A percentile compares a stretch with the other conserved stretches of the same genome.
These are phyloP conservation scores for Nestor notabilis DNA, from an alignment of 2,113 vertebrate species.

Conservation along the genomic window DNA sequence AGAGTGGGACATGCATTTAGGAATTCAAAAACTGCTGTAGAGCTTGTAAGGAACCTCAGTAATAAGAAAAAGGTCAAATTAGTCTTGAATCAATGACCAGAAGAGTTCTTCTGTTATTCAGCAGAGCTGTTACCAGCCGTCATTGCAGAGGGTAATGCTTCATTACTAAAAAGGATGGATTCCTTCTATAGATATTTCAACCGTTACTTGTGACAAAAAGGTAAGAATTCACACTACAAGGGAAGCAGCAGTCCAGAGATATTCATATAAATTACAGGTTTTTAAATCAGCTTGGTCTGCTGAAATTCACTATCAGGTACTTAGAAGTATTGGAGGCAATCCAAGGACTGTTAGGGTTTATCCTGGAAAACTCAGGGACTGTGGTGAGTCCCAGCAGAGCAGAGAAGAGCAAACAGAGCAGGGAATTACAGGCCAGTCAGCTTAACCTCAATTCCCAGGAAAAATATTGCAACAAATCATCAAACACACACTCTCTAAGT, in stretches of 20 bases:
- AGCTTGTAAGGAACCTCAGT: neutral
- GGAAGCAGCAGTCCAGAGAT: neutral
- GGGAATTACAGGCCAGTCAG: constrained; percentile 20
- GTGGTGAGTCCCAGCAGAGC: neutral
- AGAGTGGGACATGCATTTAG: neutral
- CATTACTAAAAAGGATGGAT: neutral
- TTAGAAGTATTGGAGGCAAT: neutral
- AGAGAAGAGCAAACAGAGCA: neutral
- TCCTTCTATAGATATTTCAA: neutral
- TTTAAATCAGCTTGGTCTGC: constrained; percentile 14
- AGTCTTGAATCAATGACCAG: neutral
- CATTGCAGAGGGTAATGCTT: neutral
- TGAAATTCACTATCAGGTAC: constrained; percentile 8
- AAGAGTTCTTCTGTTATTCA: neutral
- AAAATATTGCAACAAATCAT: constrained; percentile 7
- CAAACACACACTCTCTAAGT: neutral
- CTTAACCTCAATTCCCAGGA: constrained; percentile 35
- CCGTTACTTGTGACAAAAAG: neutral
- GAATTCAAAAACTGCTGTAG: neutral
- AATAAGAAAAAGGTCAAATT: neutral
- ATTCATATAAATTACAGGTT: constrained; percentile 12
- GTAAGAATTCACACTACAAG: neutral
- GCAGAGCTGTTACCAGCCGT: neutral
- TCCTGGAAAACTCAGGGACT: neutral
- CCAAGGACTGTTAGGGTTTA: neutral